phyloP scores from a whole-genome alignment of 53 echinoderm and acorn worm genomes.

The Arbacia lixula region DNA sequence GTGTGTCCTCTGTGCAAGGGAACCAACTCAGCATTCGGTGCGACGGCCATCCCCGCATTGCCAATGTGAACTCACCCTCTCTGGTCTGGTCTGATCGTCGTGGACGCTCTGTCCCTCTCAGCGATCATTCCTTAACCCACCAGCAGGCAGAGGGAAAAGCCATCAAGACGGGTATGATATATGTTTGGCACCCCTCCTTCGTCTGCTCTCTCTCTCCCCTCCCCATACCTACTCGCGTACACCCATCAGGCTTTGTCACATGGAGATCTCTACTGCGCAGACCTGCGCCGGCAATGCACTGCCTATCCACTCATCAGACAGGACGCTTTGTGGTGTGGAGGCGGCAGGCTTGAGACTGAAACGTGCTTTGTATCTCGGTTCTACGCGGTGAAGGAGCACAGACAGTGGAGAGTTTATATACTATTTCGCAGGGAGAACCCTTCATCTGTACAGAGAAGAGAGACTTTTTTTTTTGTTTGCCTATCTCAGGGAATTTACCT shows the following conservation, averaged over 20 bases:
- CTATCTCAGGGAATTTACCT: conserved; percentile 62
- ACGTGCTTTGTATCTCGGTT: no score
- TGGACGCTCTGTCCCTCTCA: neutral
- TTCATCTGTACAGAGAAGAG: neutral
- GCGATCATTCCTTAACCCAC: conserved; percentile 27
- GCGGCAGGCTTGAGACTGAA: no score
- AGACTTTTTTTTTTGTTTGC: conserved; percentile 27
- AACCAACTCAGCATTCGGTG: conserved; percentile 45
- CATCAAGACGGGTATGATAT: conserved; percentile 42
- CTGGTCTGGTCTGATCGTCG: no score
- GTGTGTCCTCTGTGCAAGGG: conserved; percentile 9
- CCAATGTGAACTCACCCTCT: neutral
- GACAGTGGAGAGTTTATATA: neutral
- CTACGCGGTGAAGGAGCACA: no score
- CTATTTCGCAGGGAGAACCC: conserved; percentile 14
- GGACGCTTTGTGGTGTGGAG: no score
- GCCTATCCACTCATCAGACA: no score
- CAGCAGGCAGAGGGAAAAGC: conserved; percentile 34
- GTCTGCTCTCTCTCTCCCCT: conserved; percentile 15
- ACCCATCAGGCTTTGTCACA: conserved; percentile 10
- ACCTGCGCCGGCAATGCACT: neutral
- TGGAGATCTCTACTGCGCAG: neutral
- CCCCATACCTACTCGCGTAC: no score
- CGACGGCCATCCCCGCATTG: neutral
- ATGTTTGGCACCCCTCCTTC: conserved; percentile 30